These are phyloP conservation scores for Cosmopolites sordidus DNA, from an alignment of 2,888 invertebrate species.

Conservation along the genomic window DNA sequence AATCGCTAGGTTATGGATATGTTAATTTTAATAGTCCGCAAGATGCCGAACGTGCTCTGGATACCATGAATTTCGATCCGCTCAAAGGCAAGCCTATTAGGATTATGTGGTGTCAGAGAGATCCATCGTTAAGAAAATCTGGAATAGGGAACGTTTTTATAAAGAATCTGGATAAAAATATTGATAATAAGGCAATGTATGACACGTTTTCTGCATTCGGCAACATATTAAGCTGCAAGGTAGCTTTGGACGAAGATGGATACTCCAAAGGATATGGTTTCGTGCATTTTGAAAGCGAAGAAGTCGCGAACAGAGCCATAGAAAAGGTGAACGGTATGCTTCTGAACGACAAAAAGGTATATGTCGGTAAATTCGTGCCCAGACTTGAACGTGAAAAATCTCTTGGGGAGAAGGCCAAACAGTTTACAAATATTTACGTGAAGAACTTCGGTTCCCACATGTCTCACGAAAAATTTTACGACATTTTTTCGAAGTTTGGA, in stretches of 20 bases:
- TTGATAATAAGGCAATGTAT: constrained; percentile 99
- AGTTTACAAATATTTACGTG: constrained; percentile 96
- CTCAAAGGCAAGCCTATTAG: constrained; percentile 96
- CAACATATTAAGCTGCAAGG: constrained; percentile 97
- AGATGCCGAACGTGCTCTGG: constrained; percentile 97
- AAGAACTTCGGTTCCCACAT: constrained; percentile 96
- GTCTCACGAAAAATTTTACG: constrained; percentile 80
- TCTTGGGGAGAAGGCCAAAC: constrained; percentile 89
- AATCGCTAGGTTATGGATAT: constrained; percentile 98
- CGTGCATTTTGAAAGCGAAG: constrained; percentile 98
- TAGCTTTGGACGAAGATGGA: constrained; percentile 91
- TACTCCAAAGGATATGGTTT: constrained; percentile 93
- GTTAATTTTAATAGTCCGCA: constrained; percentile 99
- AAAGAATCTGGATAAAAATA: constrained; percentile 96
- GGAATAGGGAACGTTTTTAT: constrained; percentile 99
- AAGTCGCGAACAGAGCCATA: constrained; percentile 94
- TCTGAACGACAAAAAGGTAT: constrained; percentile 96
- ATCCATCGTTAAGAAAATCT: constrained; percentile 95
- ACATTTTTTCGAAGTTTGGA: constrained; percentile 89
- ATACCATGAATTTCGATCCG: constrained; percentile 99
- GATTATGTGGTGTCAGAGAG: constrained; percentile 99
- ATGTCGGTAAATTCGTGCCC: constrained; percentile 96
- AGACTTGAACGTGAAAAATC: constrained; percentile 95
- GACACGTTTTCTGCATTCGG: constrained; percentile 99
- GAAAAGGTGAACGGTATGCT: constrained; percentile 95